These are phyloP conservation scores for Lindbergichthys nudifrons DNA, from an alignment of 2,797 vertebrate species.

Conservation along the genomic window DNA sequence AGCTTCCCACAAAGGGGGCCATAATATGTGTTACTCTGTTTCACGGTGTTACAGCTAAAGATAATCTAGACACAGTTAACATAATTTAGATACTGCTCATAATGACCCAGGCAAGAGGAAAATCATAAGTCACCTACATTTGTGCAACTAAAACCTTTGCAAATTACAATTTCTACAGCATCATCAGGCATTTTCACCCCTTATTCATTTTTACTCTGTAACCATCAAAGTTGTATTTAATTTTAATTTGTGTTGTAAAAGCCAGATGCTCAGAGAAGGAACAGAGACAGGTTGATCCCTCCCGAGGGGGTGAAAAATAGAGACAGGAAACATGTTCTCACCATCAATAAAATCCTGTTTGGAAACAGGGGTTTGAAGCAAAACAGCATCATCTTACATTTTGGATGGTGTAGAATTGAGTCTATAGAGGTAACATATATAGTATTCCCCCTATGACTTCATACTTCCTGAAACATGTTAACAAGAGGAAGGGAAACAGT, in stretches of 20 bases:
- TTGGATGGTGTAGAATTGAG: background rate
- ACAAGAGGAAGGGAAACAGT: conserved; percentile 21
- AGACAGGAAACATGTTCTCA: conserved; percentile 48
- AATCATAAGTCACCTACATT: conserved; percentile 8
- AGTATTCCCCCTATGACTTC: conserved; percentile 5
- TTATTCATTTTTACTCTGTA: conserved; percentile 42
- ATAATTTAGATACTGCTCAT: conserved; percentile 50
- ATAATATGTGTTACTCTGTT: conserved; percentile 61
- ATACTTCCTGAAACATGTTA: conserved; percentile 19
- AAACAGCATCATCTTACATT: conserved; percentile 11
- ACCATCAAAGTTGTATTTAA: conserved; percentile 56
- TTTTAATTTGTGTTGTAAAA: conserved; percentile 59
- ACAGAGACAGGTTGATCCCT: conserved; percentile 63
- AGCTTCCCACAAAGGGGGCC: conserved; percentile 52
- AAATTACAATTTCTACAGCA: conserved; percentile 1
- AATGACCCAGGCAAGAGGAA: conserved; percentile 32
- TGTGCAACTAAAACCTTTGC: conserved; percentile 2
- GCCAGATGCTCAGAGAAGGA: conserved; percentile 65
- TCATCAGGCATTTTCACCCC: conserved; percentile 31
- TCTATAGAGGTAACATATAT: conserved; percentile 3
- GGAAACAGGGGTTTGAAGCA: conserved; percentile 30
- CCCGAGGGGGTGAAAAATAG: conserved; percentile 35
- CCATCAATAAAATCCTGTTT: conserved; percentile 38
- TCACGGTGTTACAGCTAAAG: conserved; percentile 52
- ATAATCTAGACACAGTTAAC: conserved; percentile 46